Conservation (phyloP, 2,113 vertebrate genomes). For the Azemiops feae region DNA sequence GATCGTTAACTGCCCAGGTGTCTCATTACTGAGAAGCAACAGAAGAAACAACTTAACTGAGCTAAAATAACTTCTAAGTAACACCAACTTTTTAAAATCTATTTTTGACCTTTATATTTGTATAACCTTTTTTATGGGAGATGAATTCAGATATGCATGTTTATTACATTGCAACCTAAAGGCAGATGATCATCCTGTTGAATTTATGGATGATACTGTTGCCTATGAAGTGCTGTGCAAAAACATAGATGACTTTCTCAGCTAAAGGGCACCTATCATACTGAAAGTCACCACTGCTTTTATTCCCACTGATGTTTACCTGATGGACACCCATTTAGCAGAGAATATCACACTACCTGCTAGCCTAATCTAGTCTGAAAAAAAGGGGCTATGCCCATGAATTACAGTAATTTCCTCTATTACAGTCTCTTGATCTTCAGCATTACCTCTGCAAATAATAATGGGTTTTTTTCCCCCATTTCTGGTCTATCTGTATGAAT, state of each 20-base stretch:
- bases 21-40: not conserved
- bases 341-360: slow-evolving; percentile 10
- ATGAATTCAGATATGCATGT: not conserved
- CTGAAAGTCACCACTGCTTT: not conserved
- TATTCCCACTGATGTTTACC: not conserved
- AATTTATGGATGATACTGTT: not conserved
- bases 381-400: not conserved
- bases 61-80: not conserved
- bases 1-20: not conserved
- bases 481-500: not conserved
- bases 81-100: not conserved
- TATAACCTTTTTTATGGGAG: not conserved
- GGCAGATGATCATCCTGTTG: not conserved
- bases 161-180: not conserved
- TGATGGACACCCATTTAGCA: slow-evolving; percentile 45
- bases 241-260: not conserved
- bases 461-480: not conserved
- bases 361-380: slow-evolving; percentile 19
- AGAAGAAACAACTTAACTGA: not conserved
- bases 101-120: not conserved
- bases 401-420: slow-evolving; percentile 11
- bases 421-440: slow-evolving; percentile 16
- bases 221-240: not conserved
- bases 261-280: slow-evolving; percentile 23
- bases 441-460: not conserved